phyloP scores from a whole-genome alignment of 2,113 vertebrate genomes.

The Oncorhynchus kisutch region DNA sequence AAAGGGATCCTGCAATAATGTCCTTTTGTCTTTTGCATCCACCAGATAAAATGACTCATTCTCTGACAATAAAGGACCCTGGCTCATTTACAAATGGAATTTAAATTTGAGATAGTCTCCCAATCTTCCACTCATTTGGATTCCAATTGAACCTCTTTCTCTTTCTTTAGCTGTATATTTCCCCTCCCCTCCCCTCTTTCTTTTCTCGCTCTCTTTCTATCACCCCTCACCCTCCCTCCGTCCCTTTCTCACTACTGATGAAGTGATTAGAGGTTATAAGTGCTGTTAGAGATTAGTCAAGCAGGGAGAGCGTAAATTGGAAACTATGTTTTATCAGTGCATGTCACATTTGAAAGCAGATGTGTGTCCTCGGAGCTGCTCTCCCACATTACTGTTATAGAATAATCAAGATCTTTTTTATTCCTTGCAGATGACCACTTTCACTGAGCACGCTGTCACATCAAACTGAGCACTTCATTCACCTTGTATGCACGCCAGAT shows the following conservation, averaged over 20 bases:
- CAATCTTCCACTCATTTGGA: conserved; percentile 86
- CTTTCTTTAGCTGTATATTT: conserved; percentile 27
- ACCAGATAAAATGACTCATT: conserved; percentile 74
- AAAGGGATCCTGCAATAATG: conserved; percentile 6
- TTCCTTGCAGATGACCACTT: conserved; percentile 84
- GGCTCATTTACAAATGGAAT: conserved; percentile 92
- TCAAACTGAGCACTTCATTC: conserved; percentile 85
- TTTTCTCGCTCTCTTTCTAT: conserved; percentile 31
- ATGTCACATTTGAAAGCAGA: conserved; percentile 85
- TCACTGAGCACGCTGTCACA: conserved; percentile 89
- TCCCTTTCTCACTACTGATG: conserved; percentile 74
- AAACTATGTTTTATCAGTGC: conserved; percentile 94
- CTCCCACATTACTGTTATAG: conserved; percentile 87
- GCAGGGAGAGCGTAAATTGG: conserved; percentile 91
- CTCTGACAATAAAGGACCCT: conserved; percentile 77
- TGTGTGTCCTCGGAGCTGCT: conserved; percentile 83
- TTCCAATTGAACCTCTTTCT: conserved; percentile 79
- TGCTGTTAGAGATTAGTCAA: conserved; percentile 85
- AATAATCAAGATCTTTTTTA: conserved; percentile 89
- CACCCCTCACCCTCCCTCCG: conserved; percentile 36
- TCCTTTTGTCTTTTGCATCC: conserved; percentile 27
- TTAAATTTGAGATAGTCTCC: conserved; percentile 85
- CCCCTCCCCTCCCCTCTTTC: conserved; percentile 33
- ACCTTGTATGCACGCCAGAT: conserved; percentile 85
- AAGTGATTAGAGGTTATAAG: conserved; percentile 90